Evolutionary conservation across 2,888 invertebrate genomes (phyloP).

Genomic region (Acleris literana): DNA sequence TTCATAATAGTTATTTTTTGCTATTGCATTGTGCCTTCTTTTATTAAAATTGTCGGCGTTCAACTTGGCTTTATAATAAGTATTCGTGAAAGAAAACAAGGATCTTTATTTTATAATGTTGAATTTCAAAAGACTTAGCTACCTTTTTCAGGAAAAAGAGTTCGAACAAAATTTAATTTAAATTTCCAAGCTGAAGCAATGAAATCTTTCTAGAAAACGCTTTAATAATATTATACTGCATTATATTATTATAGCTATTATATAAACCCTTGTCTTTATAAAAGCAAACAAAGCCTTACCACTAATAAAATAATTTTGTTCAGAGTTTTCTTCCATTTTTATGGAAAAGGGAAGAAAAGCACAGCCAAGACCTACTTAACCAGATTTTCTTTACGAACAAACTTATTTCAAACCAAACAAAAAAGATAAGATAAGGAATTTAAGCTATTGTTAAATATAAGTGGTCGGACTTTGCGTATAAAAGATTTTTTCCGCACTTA

Average conservation of each 20-base stretch:
- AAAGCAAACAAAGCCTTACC: constrained; percentile 10
- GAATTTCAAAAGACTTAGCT: too few species aligned
- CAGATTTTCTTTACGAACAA: constrained; percentile 44
- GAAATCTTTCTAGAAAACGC: too few species aligned
- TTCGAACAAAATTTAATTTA: too few species aligned
- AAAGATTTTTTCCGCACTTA: constrained; percentile 52
- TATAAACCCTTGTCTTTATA: background rate
- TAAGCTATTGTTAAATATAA: constrained; percentile 45
- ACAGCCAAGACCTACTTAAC: constrained; percentile 29
- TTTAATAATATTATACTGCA: too few species aligned
- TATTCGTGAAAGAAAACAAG: too few species aligned
- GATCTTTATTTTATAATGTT: too few species aligned
- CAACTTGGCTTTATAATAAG: too few species aligned
- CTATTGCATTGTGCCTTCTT: too few species aligned
- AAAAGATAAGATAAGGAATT: constrained; percentile 53
- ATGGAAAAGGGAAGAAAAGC: constrained; percentile 22
- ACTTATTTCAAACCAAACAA: constrained; percentile 51
- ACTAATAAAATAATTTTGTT: constrained; percentile 14
- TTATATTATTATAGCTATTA: background rate
- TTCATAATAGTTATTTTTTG: too few species aligned
- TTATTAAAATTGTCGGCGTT: too few species aligned
- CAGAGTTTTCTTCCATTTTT: constrained; percentile 25
- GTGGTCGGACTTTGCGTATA: constrained; percentile 53
- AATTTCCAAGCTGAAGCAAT: too few species aligned
- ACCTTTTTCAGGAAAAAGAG: too few species aligned